Evolutionary conservation across 2,888 invertebrate species (phyloP).

Genomic region (Galerucella calmariensis): DNA sequence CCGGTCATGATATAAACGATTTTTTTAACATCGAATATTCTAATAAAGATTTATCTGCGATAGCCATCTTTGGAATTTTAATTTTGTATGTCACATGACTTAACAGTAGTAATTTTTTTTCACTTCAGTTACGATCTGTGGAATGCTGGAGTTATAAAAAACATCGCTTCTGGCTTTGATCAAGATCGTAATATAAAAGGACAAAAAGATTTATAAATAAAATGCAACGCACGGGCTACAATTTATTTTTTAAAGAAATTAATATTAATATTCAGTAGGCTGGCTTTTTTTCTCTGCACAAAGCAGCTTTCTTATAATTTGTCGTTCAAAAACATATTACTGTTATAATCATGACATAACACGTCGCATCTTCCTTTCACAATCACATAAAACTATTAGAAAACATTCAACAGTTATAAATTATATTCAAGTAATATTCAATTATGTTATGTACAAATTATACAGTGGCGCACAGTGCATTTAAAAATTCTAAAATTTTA

Average conservation of each 20-base stretch:
- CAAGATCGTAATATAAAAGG: background rate
- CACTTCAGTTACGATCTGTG: background rate
- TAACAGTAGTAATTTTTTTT: background rate
- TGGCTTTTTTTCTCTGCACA: background rate
- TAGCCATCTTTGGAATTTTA: background rate
- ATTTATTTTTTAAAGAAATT: background rate
- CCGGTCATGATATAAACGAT: background rate
- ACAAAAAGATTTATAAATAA: background rate
- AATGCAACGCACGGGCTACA: conserved; percentile 2
- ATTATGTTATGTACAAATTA: conserved; percentile 18
- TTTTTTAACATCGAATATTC: background rate
- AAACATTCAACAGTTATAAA: conserved; percentile 27
- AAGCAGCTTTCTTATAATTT: conserved; percentile 3
- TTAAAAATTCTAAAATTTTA: background rate
- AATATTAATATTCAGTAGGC: background rate
- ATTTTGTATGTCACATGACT: background rate
- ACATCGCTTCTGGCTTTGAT: background rate
- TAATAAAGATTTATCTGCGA: background rate
- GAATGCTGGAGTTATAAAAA: background rate
- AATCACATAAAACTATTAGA: conserved; percentile 29
- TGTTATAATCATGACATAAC: conserved; percentile 28
- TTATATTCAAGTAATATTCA: conserved; percentile 31
- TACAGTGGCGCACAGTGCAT: background rate
- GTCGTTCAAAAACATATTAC: conserved; percentile 1
- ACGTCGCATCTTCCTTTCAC: conserved; percentile 28